Base-by-base conservation (phyloP, 2,113 vertebrate genomes). In the Triplophysa rosa region DNA sequence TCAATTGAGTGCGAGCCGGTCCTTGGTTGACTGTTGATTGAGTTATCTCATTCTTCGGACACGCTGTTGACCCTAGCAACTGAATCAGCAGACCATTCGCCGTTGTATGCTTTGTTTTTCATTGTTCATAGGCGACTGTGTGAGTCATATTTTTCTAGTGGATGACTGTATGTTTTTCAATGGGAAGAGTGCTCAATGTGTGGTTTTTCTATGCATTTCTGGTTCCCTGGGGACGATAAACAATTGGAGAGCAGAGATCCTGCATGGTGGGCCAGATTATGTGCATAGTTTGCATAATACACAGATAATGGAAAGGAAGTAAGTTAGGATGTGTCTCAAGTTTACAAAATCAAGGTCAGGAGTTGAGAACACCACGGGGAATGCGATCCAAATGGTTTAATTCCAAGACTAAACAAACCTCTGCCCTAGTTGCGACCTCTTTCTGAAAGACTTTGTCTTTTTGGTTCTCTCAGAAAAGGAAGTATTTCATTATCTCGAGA, bases 251-350 rank as follows among this genome's bases (percentile, higher is more conserved):
- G 21, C 29, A 16, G 47, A 40, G 40, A 54, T 56, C 62, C 37
- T 58, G 62, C 33, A 72, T 4, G 26, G 76, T 65, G 29, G 72
- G 49, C 49, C 62, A 59, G 37, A 70, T 76, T 63, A 64, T 58
- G 42, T 67, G 59, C 49, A 71, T 63, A 16, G 49, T 80, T 77
- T 71, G 49, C 67, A 56, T 81, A 71, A 79, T 84, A 45, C 23
- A 26, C 12, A 69, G 49, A 76, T 79, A 76, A 79, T 62, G 29
- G 54, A 74, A 33, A 79, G 68, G 54, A 68, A 80, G 72, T 80
- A 14, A 52, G 45, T 61, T 56, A 1, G 45, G 59, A 77, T 72
- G 21, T 49, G 61, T 75, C 67, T 68, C 66, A 66, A 52, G 49
- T 77, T 76, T 67, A 76, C 63, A 52, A 19, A 80, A 67, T 62